Percentiles rank a stretch among this genome's conserved stretches.
Conservation (phyloP, 1,140 invertebrate genomes). For the Papilio xuthus region DNA sequence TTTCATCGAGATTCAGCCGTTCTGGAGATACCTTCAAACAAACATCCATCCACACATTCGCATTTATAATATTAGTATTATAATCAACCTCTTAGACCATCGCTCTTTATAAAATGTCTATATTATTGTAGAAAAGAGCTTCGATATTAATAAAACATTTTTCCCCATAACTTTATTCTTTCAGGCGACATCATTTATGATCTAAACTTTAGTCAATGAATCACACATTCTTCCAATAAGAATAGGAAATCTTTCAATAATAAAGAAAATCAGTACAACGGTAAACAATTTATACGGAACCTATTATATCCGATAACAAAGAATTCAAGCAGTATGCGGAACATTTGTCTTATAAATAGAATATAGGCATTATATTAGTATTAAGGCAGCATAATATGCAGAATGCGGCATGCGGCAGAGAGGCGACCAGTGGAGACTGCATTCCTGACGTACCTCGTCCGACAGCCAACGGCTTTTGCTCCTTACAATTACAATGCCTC, state of each 20-base stretch:
- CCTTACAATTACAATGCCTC: constrained; percentile 55
- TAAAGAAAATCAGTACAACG: not conserved
- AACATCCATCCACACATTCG: too few species aligned
- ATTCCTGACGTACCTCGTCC: constrained; percentile 66
- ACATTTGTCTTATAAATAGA: constrained; percentile 3
- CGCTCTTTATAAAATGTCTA: too few species aligned
- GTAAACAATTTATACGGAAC: not conserved
- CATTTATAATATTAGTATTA: too few species aligned
- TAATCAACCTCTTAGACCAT: too few species aligned
- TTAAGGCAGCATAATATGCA: constrained; percentile 41
- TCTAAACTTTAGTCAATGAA: not conserved
- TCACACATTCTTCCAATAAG: not conserved
- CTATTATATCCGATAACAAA: not conserved
- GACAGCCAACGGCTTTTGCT: constrained; percentile 63
- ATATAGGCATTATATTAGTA: constrained; percentile 32
- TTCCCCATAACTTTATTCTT: not conserved
- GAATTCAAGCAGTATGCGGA: constrained; percentile 8
- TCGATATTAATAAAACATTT: not conserved
- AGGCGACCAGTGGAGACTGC: constrained; percentile 61
- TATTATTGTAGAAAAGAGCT: too few species aligned
- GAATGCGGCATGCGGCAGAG: constrained; percentile 58
- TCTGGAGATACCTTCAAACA: too few species aligned
- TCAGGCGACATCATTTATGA: not conserved
- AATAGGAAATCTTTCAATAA: not conserved
- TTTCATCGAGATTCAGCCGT: too few species aligned